Evolutionary conservation across 2,113 vertebrate species (phyloP).

Genomic region (Cisticola juncidis): DNA sequence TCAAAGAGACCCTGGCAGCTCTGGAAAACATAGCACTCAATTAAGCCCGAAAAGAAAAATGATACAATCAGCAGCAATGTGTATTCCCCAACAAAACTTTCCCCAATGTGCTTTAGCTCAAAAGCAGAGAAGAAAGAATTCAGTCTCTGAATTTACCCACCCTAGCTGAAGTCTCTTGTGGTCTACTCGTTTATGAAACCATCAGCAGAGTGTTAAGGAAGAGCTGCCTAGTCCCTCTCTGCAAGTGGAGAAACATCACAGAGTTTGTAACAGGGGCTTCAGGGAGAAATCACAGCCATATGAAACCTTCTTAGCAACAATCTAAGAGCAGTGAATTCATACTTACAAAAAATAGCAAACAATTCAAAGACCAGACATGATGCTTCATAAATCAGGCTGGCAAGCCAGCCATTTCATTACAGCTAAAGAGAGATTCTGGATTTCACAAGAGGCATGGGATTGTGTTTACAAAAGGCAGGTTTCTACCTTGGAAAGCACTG

Average conservation of each 20-base stretch:
- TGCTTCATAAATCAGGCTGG: not conserved
- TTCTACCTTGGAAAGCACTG: not conserved
- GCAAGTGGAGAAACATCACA: not conserved
- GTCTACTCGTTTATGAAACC: not conserved
- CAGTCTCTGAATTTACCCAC: not conserved
- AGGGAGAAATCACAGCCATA: not conserved
- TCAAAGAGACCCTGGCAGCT: not conserved
- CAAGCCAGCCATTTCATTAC: not conserved
- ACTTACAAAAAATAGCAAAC: not conserved
- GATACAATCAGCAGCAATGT: not conserved
- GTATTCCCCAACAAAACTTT: not conserved
- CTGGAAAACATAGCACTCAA: not conserved
- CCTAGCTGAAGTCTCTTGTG: not conserved
- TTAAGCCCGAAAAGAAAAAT: conserved; percentile 16
- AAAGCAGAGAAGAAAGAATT: not conserved
- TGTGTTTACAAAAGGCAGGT: not conserved
- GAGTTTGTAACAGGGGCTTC: not conserved
- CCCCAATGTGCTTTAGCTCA: not conserved
- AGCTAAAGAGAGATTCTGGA: not conserved
- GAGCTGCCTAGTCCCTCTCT: not conserved
- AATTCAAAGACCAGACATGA: not conserved
- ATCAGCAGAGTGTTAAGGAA: not conserved
- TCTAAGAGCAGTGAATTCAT: not conserved
- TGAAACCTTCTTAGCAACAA: not conserved
- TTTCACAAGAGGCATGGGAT: not conserved